Base-by-base conservation (phyloP, 2,113 vertebrate genomes). In the Eonycteris spelaea region DNA sequence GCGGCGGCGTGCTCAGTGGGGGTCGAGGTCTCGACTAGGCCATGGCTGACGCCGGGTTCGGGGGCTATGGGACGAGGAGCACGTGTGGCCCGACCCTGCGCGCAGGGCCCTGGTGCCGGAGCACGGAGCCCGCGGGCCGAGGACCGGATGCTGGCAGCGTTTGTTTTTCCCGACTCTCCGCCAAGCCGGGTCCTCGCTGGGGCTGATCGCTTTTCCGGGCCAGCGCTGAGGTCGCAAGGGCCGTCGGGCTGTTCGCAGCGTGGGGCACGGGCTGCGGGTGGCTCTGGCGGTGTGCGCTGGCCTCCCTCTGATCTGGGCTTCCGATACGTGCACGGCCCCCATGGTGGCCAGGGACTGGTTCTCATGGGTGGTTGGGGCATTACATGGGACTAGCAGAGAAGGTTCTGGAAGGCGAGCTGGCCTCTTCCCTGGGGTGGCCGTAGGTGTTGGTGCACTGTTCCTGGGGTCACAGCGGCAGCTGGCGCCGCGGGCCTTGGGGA, bases 1-100 rank as follows among this genome's bases (percentile, higher is more conserved):
- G 70, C 28, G 8, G 85, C 61, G 0, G 22, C 0, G 0, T 16
- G 8, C 10, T 15, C 15, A 16, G 7, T 12, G 1, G 43, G 40
- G 18, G 70, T 26, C 40, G 12, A 2, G 22, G 0, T 40, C 45
- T 24, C 1, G 1, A 18, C 16, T 10, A 16, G 63, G 75, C 48
- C 33, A 0, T 9, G 53, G 30, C 15, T 0, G 77, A 0, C 0
- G 1, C 10, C 21, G 0, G 24, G 40, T 2, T 68, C 68, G 6
- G 77, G 65, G 21, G 92, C 0, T 28, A 4, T 0, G 16, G 3
- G 83, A 26, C 4, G 7, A 1, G 21, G 45, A 24, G 3, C 2
- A 0, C 26, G 2, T 4, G 30, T 0, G 22, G 67, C 68, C 18
- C 0, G 3, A 43, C 14, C 13, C 16, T 0, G 3, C 2, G 28